Percentiles rank a stretch among this genome's conserved stretches.
Evolutionary conservation across 2,888 invertebrate genomes (phyloP).

Genomic region (Lampropteryx suffumata): DNA sequence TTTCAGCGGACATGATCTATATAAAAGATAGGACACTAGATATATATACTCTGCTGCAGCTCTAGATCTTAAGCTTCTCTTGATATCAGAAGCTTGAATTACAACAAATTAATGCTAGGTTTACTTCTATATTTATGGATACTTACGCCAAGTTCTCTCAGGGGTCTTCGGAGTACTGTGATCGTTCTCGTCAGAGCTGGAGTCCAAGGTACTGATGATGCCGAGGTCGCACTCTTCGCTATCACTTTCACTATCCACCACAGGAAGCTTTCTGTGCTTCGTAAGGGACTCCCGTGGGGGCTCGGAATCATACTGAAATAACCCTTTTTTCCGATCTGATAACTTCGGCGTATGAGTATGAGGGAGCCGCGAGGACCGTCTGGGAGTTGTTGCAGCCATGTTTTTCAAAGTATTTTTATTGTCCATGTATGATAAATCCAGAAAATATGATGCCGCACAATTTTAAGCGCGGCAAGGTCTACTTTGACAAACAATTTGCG

Average conservation of each 20-base stretch:
- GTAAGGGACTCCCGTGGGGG: constrained; percentile 64
- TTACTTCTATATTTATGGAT: too few relatives aligned
- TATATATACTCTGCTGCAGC: too few relatives aligned
- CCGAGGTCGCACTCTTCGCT: constrained; percentile 82
- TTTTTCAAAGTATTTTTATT: constrained; percentile 38
- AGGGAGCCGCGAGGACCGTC: constrained; percentile 63
- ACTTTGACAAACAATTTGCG: constrained; percentile 17
- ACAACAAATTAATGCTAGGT: too few relatives aligned
- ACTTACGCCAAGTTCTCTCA: constrained; percentile 64
- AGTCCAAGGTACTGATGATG: constrained; percentile 81
- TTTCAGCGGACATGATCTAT: too few relatives aligned
- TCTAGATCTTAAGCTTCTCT: too few relatives aligned
- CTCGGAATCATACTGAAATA: constrained; percentile 75
- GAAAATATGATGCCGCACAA: constrained; percentile 17
- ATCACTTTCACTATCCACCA: constrained; percentile 75
- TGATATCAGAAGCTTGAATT: too few relatives aligned
- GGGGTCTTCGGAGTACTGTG: constrained; percentile 64
- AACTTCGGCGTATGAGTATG: constrained; percentile 81
- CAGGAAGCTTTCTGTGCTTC: constrained; percentile 67
- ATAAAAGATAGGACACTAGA: too few relatives aligned
- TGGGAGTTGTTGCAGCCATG: constrained; percentile 71
- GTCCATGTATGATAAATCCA: constrained; percentile 21
- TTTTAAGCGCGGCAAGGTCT: constrained; percentile 29
- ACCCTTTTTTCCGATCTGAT: constrained; percentile 84
- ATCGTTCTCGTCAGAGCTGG: constrained; percentile 74